phyloP scores from a whole-genome alignment of 1,140 invertebrate genomes.

The Macrobrachium nipponense region DNA sequence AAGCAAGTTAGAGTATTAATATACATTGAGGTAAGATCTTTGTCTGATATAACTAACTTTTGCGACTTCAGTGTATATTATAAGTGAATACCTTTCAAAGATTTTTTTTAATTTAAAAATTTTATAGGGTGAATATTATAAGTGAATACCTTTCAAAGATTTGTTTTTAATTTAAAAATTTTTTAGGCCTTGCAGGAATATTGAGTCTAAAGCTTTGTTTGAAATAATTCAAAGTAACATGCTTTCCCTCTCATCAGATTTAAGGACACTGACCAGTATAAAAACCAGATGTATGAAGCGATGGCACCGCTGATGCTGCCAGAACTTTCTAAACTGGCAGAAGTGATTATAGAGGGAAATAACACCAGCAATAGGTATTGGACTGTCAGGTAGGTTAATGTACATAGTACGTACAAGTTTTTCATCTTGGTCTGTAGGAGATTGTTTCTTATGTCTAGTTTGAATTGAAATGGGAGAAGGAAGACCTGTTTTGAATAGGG shows the following conservation, averaged over 20 bases:
- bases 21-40: no score
- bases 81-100: no score
- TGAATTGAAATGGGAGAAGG: no score
- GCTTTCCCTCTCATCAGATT: conserved; percentile 31
- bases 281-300: conserved; percentile 40
- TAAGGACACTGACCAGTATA: conserved; percentile 44
- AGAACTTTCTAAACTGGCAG: conserved; percentile 53
- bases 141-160: no score
- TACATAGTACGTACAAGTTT: not conserved
- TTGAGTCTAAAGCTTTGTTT: not conserved
- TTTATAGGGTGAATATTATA: not conserved
- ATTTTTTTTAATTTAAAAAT: not conserved
- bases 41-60: no score
- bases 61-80: no score
- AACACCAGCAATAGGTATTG: conserved; percentile 49
- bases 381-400: conserved; percentile 55
- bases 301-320: conserved; percentile 60
- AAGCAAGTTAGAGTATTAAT: no score
- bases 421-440: not conserved
- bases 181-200: not conserved
- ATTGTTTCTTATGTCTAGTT: no score
- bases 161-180: not conserved
- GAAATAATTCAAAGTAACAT: not conserved
- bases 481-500: no score
- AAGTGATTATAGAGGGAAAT: conserved; percentile 58